Percentiles rank a stretch among this genome's conserved stretches.
Evolutionary conservation across 1,140 invertebrate species (phyloP).

Genomic region (Drosophila biarmipes): DNA sequence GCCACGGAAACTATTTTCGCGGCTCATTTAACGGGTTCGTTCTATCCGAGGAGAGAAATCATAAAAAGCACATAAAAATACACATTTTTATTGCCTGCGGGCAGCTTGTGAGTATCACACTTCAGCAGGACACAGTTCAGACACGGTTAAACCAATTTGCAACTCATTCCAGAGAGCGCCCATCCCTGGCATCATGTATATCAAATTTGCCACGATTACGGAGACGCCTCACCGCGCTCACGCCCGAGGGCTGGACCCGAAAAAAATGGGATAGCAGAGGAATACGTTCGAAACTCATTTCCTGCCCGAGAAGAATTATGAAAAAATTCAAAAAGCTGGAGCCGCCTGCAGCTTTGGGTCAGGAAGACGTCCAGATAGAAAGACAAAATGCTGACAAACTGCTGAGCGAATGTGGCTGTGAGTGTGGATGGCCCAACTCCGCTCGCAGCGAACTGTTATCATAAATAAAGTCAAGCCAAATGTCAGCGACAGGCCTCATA

Average conservation of each 20-base stretch:
- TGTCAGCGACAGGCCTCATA: constrained; percentile 77
- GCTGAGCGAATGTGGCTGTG: constrained; percentile 48
- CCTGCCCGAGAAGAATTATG: constrained; percentile 55
- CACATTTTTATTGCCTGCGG: constrained; percentile 61
- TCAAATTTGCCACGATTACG: constrained; percentile 70
- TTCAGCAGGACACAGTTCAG: constrained; percentile 20
- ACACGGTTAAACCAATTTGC: constrained; percentile 74
- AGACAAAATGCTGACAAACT: constrained; percentile 82
- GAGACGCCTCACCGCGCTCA: constrained; percentile 55
- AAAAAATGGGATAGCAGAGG: not conserved
- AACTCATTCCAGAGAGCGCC: constrained; percentile 19
- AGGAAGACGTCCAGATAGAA: constrained; percentile 31
- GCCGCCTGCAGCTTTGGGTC: constrained; percentile 73
- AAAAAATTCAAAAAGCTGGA: constrained; percentile 41
- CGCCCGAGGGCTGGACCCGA: constrained; percentile 48
- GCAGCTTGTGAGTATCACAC: constrained; percentile 48
- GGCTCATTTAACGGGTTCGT: constrained; percentile 75
- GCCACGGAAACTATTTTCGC: constrained; percentile 82
- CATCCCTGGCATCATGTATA: constrained; percentile 47
- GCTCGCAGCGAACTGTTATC: constrained; percentile 62
- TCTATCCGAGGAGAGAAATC: constrained; percentile 38
- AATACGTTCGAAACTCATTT: constrained; percentile 69
- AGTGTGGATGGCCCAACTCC: constrained; percentile 25
- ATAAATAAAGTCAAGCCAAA: constrained; percentile 78
- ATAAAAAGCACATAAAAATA: constrained; percentile 51